Evolutionary conservation across 2,888 invertebrate genomes (phyloP), one percentile per base, ranked within the genome.

Genomic region (Cephus rjabovi): DNA sequence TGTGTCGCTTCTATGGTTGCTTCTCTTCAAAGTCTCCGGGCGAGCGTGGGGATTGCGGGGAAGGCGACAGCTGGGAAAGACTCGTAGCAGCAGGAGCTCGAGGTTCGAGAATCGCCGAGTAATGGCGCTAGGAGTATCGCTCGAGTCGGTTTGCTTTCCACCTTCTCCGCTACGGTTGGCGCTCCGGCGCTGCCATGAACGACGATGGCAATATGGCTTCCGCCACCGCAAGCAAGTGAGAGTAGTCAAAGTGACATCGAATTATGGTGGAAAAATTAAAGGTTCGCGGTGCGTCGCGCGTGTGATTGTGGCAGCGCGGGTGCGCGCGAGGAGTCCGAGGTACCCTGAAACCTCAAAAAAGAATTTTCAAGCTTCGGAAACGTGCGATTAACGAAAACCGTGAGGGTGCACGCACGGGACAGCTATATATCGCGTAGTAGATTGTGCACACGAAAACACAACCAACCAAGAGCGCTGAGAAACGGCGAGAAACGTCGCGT

Each of bases 171-270:
- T 70, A 30, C 70, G 31, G 30, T 30, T 33, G 31, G 70, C 33
- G 85, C 82, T 84, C 83, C 78, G 83, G 81, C 84, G 85, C 84
- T 84, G 86, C 86, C 81, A 89, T 88, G 84, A 86, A 78, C 85
- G 86, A 86, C 76, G 78, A 78, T 86, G 86, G 89, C 91, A 91
- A 91, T 91, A 91, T 91, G 91, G 91, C 91, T 91, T 91, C 91
- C 90, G 90, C 89, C 87, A 88, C 82, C 83, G 88, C 85, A 81
- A 88, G 87, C 87, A 85, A 90, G 89, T 87, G 89, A 90, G 88
- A 89, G 88, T 89, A 86, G 86, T 86, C 86, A 87, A 84, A 85
- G 85, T 82, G 84, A 85, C 85, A 85, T 81, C 75, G 74, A 74
- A 79, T 79, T 73, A 85, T 84, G 82, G 84, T 81, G 83, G 81